A percentile compares a stretch with the other conserved stretches of the same genome.
phyloP scores from a whole-genome alignment of 2,888 invertebrate species.

The Erebia ligea region DNA sequence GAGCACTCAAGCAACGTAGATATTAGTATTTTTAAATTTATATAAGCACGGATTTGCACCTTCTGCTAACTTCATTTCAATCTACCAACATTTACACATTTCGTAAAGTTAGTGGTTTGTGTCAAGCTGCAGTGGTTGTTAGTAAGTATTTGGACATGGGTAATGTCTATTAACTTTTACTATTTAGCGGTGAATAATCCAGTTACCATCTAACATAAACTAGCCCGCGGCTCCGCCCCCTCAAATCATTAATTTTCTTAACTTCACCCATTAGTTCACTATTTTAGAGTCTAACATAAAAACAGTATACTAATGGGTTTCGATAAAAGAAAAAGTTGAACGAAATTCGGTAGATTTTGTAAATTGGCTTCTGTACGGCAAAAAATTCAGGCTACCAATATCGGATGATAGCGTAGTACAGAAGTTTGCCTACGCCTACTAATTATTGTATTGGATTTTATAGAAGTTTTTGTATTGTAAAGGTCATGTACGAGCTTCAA shows the following conservation, averaged over 20 bases:
- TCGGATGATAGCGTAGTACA: constrained; percentile 12
- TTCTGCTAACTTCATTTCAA: no score
- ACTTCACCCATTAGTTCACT: constrained; percentile 4
- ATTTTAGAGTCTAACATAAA: not conserved
- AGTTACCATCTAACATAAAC: not conserved
- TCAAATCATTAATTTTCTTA: not conserved
- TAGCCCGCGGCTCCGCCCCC: not conserved
- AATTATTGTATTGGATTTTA: not conserved
- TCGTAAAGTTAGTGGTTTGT: no score
- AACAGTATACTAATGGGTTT: constrained; percentile 4
- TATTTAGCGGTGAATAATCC: not conserved
- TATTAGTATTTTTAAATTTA: no score
- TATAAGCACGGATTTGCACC: no score
- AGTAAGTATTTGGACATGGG: not conserved
- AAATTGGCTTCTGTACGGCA: constrained; percentile 10
- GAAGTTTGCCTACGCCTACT: not conserved
- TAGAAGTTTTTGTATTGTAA: not conserved
- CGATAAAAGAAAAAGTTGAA: constrained; percentile 5
- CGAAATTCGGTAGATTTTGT: constrained; percentile 5
- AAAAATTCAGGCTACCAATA: not conserved
- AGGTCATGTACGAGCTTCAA: no score
- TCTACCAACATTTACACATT: no score
- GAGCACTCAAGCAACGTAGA: no score
- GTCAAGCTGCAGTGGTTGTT: not conserved
- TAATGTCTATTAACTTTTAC: no score